phyloP scores from a whole-genome alignment of 1,140 invertebrate species.

The Mya arenaria region DNA sequence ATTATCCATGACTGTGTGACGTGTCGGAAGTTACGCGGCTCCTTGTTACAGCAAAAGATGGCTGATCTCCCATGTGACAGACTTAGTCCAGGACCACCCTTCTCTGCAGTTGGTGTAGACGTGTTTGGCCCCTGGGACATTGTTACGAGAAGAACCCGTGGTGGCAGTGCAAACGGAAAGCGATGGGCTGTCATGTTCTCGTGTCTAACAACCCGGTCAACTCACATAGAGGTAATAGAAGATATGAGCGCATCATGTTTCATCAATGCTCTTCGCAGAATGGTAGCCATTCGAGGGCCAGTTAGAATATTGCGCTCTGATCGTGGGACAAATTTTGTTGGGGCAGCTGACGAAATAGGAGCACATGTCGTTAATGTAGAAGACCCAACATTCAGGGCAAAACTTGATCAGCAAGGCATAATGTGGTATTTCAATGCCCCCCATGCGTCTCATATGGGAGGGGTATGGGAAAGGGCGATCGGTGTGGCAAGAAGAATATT shows the following conservation, averaged over 20 bases:
- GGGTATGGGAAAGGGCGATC: slow-evolving; percentile 59
- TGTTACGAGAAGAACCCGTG: neutral
- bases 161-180: neutral
- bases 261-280: neutral
- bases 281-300: neutral
- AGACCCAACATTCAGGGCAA: neutral
- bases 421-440: slow-evolving; percentile 50
- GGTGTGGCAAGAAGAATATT: slow-evolving; percentile 35
- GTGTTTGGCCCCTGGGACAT: slow-evolving; percentile 7
- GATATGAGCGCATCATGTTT: neutral
- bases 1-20: slow-evolving; percentile 35
- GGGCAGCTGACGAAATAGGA: neutral
- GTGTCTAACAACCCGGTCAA: neutral
- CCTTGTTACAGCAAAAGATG: slow-evolving; percentile 13
- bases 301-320: neutral
- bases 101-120: slow-evolving; percentile 9
- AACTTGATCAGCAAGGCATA: neutral
- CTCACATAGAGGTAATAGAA: slow-evolving; percentile 19
- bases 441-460: slow-evolving; percentile 51
- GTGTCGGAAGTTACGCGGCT: slow-evolving; percentile 27
- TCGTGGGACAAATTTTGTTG: slow-evolving; percentile 18
- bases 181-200: neutral
- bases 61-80: slow-evolving; percentile 31
- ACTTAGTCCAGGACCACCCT: slow-evolving; percentile 11
- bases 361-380: slow-evolving; percentile 19